phyloP scores from a whole-genome alignment of 2,888 invertebrate species.

The Tigriopus californicus region DNA sequence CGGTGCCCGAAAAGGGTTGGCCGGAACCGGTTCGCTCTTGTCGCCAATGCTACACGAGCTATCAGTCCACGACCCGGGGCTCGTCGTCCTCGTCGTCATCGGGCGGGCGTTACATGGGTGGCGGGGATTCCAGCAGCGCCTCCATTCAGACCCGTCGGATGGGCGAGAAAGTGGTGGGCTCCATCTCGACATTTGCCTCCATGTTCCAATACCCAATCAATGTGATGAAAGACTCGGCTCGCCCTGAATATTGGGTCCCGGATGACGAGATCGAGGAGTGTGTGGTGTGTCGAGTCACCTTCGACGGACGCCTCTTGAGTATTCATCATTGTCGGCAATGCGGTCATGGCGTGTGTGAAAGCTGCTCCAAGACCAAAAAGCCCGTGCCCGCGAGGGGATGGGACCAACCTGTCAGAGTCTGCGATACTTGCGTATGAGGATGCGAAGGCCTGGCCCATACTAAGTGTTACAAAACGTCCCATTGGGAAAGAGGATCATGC shows the following conservation, averaged over 20 bases:
- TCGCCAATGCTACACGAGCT: conserved; percentile 37
- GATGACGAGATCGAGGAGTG: conserved; percentile 48
- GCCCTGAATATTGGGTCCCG: conserved; percentile 61
- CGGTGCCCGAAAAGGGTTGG: conserved; percentile 55
- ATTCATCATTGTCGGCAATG: conserved; percentile 50
- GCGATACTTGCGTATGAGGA: conserved; percentile 34
- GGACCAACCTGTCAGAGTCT: conserved; percentile 33
- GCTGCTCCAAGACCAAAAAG: conserved; percentile 28
- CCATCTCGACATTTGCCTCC: conserved; percentile 46
- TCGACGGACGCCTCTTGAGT: conserved; percentile 27
- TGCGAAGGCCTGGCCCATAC: too few relatives aligned
- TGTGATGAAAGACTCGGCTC: conserved; percentile 51
- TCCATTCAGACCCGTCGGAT: conserved; percentile 26
- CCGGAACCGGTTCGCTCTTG: conserved; percentile 49
- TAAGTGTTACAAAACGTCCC: too few relatives aligned
- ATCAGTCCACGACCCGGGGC: conserved; percentile 18
- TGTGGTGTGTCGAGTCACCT: conserved; percentile 40
- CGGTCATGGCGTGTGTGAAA: conserved; percentile 47
- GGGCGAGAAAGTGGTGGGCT: conserved; percentile 51
- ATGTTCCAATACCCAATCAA: conserved; percentile 54
- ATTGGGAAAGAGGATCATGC: too few relatives aligned
- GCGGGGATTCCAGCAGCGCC: too few relatives aligned
- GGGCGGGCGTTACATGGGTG: conserved; percentile 18
- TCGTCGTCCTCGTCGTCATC: conserved; percentile 22
- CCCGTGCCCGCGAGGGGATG: conserved; percentile 31